Evolutionary conservation across 2,888 invertebrate genomes (phyloP).

Genomic region (Coelinius sp.): DNA sequence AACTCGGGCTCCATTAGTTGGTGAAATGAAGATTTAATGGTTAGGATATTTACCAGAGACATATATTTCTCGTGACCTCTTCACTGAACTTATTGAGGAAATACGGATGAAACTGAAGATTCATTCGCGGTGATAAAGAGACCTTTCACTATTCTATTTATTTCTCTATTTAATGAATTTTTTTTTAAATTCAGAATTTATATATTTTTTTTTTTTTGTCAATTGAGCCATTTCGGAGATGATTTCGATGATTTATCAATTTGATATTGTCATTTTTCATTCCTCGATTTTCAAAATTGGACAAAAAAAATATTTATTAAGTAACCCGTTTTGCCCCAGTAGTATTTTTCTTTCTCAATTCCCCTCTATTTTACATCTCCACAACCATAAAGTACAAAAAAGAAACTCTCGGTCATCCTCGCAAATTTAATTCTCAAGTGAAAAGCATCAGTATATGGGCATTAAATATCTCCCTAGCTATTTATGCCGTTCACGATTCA

Average conservation of each 20-base stretch:
- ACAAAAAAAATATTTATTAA: too few relatives aligned
- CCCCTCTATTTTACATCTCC: too few relatives aligned
- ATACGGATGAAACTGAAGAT: slow-evolving; percentile 15
- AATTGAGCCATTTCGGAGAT: too few relatives aligned
- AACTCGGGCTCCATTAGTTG: slow-evolving; percentile 14
- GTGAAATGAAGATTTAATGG: slow-evolving; percentile 27
- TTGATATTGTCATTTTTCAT: too few relatives aligned
- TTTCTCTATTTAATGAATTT: slow-evolving; percentile 7
- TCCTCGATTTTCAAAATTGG: too few relatives aligned
- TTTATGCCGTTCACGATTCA: slow-evolving; percentile 11
- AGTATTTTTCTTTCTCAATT: too few relatives aligned
- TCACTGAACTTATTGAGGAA: slow-evolving; percentile 22
- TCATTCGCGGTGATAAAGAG: neutral
- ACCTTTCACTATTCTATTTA: slow-evolving; percentile 10
- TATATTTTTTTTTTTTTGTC: too few relatives aligned
- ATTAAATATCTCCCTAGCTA: slow-evolving; percentile 13
- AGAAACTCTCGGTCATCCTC: slow-evolving; percentile 12
- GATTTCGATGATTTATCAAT: too few relatives aligned
- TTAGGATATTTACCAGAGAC: slow-evolving; percentile 20
- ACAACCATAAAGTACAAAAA: too few relatives aligned
- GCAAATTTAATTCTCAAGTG: slow-evolving; percentile 31
- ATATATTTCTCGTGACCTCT: slow-evolving; percentile 12
- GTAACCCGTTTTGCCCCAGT: too few relatives aligned
- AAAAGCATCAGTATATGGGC: neutral
- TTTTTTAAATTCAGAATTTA: neutral